Base-by-base conservation (phyloP, 2,888 invertebrate species). In the Lasius fuliginosus region DNA sequence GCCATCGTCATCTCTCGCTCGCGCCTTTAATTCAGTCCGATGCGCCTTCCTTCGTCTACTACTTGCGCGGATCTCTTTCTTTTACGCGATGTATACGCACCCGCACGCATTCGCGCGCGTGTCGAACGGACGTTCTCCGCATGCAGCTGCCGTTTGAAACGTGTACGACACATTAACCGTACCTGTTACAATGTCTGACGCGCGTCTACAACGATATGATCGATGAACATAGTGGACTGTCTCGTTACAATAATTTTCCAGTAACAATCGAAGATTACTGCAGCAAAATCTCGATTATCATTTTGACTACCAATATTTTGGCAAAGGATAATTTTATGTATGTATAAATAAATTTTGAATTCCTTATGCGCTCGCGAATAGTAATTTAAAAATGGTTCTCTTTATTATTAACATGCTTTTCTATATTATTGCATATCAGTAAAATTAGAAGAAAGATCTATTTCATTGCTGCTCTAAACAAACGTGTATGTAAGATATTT, bases 141-240 rank as follows among this genome's bases (percentile, higher is more conserved):
- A 68, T 69, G 82, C 90, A 88, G 88, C 87, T 88, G 87, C 81
- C 85, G 77, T 58, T 86, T 30, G 89, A 86, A 83, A 56, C 84
- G 81, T 84, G 86, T 83, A 86, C 87, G 86, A 86, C 90, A 90
- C 88, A 89, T 90, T 89, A 89, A 88, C 87, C 85, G 89, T 90
- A 90, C 87, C 82, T 86, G 87, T 60, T 82, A 81, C 73, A 79
- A 81, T 69, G 83, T 64, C 82, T 75, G 87, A 88, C 87, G 85
- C 36, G 15, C 86, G 81, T 86, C 84, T 87, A 87, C 42, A 86
- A 86, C 71, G 87, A 85, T 87, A 86, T 76, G 9, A 36, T 88
- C 89, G 83, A 90, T 88, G 86, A 85, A 74, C 90, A 81, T 85
- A 86, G 71, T 79, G 87, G 85, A 82, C 79, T 85, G 64, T 49